Base-by-base conservation (phyloP, 2,113 vertebrate genomes). In the Spea multiplicata region DNA sequence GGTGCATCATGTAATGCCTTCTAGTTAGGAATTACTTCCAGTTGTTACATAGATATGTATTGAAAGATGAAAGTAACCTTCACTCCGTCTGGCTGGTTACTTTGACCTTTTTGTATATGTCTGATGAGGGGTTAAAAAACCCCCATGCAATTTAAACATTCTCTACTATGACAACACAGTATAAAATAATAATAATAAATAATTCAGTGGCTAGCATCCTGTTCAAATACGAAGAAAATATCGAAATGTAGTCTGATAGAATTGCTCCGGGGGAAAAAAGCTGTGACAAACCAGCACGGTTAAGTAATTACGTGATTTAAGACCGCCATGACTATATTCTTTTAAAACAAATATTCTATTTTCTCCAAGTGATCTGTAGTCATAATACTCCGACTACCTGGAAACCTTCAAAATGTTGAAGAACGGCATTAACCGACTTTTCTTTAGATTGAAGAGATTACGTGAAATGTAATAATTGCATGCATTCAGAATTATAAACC, bases 181-280 rank as follows among this genome's bases (percentile, higher is more conserved):
- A 46, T 66, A 75, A 75, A 17, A 5, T 67, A 75, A 67, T 75
- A 66, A 49, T 45, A 30, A 45, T 67, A 75, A 67, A 75, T 75
- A 55, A 75, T 75, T 66, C 49, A 75, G 74, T 67, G 62, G n/a
- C 30, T 14, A 55, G 17, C 16, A 30, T 67, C 74, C 49, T 65
- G 55, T 66, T 75, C 50, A 66, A 53, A 67, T 65, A 55, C 12
- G 1, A 64, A 66, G 16, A 44, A 47, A 65, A 74, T 62, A 65
- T 67, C 53, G 10, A 53, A 44, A 55, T 66, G 64, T 14, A 46
- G 17, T 52, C 49, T 44, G 45, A 7, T 45, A 50, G 49, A 65
- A 52, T 53, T 67, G 48, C 66, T 66, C 64, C 12, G 16, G 16
- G 64, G 2, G 50, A 10, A 46, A 67, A 66, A 66, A 47, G 55